phyloP scores from a whole-genome alignment of 2,113 vertebrate genomes.

The Tonatia bakeri region DNA sequence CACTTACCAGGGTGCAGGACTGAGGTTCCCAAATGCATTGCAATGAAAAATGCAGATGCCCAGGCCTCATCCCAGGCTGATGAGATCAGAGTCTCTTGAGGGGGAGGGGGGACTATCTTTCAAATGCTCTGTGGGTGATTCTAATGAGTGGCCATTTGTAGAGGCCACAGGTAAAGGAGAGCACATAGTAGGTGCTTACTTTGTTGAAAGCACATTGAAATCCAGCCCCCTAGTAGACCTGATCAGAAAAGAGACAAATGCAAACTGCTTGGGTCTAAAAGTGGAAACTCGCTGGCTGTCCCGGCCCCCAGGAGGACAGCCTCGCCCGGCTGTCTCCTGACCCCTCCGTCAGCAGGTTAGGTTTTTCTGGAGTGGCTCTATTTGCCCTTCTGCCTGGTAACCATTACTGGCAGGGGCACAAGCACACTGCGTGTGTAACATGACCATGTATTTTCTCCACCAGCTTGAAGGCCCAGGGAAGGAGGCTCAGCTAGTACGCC shows the following conservation, averaged over 20 bases:
- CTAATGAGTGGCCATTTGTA: background rate
- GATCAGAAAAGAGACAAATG: background rate
- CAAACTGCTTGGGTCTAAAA: background rate
- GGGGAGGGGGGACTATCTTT: background rate
- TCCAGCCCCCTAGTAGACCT: background rate
- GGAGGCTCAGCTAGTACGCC: background rate
- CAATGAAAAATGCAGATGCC: background rate
- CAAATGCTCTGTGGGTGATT: background rate
- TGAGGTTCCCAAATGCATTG: background rate
- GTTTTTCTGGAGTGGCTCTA: background rate
- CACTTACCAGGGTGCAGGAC: background rate
- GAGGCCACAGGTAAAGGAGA: background rate
- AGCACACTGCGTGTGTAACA: background rate
- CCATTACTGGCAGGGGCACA: background rate
- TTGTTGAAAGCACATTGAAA: background rate
- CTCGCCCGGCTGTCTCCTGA: background rate
- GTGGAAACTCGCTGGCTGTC: background rate
- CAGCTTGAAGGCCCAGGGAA: background rate
- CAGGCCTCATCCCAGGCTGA: background rate
- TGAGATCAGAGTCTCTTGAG: background rate
- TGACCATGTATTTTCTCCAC: background rate
- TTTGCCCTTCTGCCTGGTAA: background rate
- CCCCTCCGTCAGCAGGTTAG: background rate
- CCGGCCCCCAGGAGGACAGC: background rate
- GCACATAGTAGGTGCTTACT: fast-evolving